phyloP scores from a whole-genome alignment of 2,113 vertebrate species.

The Chloebia gouldiae region DNA sequence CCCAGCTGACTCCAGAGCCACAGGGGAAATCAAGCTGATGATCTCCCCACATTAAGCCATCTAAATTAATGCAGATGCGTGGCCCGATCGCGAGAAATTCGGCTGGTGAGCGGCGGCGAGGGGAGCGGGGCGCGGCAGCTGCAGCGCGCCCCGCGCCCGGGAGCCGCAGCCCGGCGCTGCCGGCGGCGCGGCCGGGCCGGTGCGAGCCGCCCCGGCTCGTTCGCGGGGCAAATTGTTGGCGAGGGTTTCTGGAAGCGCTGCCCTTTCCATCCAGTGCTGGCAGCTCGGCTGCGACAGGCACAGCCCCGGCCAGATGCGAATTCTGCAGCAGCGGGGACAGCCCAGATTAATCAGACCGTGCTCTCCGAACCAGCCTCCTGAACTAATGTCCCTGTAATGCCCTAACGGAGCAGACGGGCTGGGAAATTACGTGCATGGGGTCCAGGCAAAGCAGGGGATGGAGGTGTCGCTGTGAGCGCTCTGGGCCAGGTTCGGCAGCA shows the following conservation, averaged over 20 bases:
- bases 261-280: not conserved
- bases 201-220: not conserved
- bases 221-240: not conserved
- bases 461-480: rapidly evolving
- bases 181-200: rapidly evolving
- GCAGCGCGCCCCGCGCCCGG: not conserved
- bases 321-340: not conserved
- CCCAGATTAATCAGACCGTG: not conserved
- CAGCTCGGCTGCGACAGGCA: not conserved
- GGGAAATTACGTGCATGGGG: not conserved
- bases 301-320: not conserved
- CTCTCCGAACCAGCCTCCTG: not conserved
- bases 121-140: not conserved
- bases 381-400: not conserved
- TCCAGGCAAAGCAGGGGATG: not conserved
- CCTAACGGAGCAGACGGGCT: not conserved
- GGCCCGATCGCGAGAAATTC: not conserved
- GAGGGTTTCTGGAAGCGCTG: not conserved
- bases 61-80: conserved; percentile 40
- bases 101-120: not conserved
- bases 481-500: rapidly evolving
- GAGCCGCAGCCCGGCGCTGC: rapidly evolving
- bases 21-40: conserved; percentile 66
- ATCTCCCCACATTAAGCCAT: conserved; percentile 4
- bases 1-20: conserved; percentile 74